These are phyloP conservation scores for Ispidina lecontei DNA, from an alignment of 2,797 vertebrate genomes.

Conservation along the genomic window DNA sequence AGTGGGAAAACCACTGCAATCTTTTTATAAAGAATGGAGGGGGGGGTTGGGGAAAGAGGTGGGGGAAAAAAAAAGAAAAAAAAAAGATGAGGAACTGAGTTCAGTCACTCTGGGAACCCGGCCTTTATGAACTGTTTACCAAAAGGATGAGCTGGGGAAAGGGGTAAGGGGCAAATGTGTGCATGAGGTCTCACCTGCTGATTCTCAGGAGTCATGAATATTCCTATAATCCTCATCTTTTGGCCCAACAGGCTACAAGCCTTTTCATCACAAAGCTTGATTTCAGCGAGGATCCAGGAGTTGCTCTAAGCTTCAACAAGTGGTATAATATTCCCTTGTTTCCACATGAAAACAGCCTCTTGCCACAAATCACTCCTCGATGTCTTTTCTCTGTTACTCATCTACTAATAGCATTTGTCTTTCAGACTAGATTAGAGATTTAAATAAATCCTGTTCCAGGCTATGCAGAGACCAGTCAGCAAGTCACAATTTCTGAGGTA, in stretches of 20 bases:
- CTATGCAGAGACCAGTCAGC: neutral
- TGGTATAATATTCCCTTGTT: constrained; percentile 78
- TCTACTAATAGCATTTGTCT: constrained; percentile 59
- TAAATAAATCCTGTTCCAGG: constrained; percentile 57
- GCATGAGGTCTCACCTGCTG: constrained; percentile 91
- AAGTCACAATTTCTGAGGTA: neutral
- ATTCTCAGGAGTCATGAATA: constrained; percentile 92
- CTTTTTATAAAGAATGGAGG: constrained; percentile 31
- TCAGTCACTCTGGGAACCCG: constrained; percentile 89
- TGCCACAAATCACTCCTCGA: constrained; percentile 56
- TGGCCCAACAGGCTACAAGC: constrained; percentile 79
- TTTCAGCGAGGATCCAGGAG: constrained; percentile 68
- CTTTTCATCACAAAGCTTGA: constrained; percentile 72
- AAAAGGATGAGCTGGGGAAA: constrained; percentile 89
- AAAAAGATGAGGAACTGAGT: constrained; percentile 77
- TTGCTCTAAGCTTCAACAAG: constrained; percentile 68
- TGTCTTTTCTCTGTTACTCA: constrained; percentile 52
- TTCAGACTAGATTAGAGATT: constrained; percentile 19
- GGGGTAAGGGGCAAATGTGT: constrained; percentile 24
- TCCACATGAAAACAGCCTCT: constrained; percentile 75
- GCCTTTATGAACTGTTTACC: constrained; percentile 89
- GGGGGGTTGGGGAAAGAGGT: too few species aligned
- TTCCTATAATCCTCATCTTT: constrained; percentile 88
- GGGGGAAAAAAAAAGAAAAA: too few species aligned
- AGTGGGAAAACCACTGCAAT: constrained; percentile 71